Evolutionary conservation across 2,113 vertebrate species (phyloP).

Genomic region (Cyanoramphus novaezelandiae): DNA sequence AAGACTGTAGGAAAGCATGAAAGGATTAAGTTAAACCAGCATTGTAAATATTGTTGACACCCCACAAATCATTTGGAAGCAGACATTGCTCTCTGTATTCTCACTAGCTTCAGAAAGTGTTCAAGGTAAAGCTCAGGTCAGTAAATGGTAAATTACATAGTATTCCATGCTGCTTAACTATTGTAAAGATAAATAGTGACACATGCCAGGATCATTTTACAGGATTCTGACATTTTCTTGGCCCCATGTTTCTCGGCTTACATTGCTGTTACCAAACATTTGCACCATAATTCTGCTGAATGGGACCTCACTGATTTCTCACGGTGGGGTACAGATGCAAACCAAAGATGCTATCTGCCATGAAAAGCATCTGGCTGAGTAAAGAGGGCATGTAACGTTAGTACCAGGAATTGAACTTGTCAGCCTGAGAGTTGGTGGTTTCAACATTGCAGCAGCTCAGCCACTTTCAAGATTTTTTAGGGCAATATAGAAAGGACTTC

Average conservation of each 20-base stretch:
- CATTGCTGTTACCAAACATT: not conserved
- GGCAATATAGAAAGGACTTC: not conserved
- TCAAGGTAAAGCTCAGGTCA: not conserved
- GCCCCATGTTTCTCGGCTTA: not conserved
- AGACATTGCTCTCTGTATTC: not conserved
- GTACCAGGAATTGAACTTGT: not conserved
- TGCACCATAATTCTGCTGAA: not conserved
- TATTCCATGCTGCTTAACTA: not conserved
- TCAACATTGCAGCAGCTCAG: accelerated
- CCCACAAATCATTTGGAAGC: not conserved
- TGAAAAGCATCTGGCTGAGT: not conserved
- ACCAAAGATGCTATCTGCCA: not conserved
- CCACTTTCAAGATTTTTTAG: not conserved
- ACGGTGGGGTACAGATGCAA: accelerated
- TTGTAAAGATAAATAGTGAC: not conserved
- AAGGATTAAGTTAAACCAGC: not conserved
- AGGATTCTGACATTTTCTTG: not conserved
- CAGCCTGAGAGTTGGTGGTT: not conserved
- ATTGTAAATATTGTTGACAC: not conserved
- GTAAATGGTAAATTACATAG: not conserved
- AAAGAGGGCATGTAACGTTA: not conserved
- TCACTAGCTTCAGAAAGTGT: not conserved
- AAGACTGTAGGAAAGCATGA: not conserved
- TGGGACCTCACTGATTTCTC: not conserved
- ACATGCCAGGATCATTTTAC: not conserved